These are phyloP conservation scores for Glaucopsyche alexis DNA, from an alignment of 2,888 invertebrate genomes.

Conservation along the genomic window DNA sequence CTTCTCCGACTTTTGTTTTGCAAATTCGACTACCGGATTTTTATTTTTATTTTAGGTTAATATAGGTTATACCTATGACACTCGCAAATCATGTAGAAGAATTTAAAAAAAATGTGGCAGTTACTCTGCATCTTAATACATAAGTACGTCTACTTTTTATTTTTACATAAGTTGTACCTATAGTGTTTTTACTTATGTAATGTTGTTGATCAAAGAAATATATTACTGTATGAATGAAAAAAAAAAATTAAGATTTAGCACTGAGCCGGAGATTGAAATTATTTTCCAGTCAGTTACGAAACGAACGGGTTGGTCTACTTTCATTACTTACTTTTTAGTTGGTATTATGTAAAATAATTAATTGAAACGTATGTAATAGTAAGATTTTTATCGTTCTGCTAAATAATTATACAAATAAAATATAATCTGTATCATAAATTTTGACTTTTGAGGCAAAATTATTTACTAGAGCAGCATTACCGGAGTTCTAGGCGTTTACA, in stretches of 20 bases:
- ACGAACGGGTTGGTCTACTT: slow-evolving; percentile 10
- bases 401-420: neutral
- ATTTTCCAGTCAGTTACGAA: slow-evolving; percentile 1
- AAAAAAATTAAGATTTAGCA: neutral
- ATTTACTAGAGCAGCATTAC: neutral
- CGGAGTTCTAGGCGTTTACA: too few relatives aligned
- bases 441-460: neutral
- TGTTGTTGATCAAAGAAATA: too few relatives aligned
- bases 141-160: too few relatives aligned
- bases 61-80: too few relatives aligned
- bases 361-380: neutral
- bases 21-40: too few relatives aligned
- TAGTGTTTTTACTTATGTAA: too few relatives aligned
- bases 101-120: too few relatives aligned
- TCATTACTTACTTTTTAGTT: slow-evolving; percentile 12
- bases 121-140: too few relatives aligned
- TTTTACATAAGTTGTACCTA: too few relatives aligned
- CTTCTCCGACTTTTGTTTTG: too few relatives aligned
- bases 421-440: neutral
- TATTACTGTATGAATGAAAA: neutral
- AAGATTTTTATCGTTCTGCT: neutral
- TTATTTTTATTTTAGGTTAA: too few relatives aligned
- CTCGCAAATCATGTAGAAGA: too few relatives aligned
- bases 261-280: neutral
- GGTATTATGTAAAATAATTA: slow-evolving; percentile 18